Base-by-base conservation (phyloP, 2,113 vertebrate genomes). In the Phyllostomus discolor region DNA sequence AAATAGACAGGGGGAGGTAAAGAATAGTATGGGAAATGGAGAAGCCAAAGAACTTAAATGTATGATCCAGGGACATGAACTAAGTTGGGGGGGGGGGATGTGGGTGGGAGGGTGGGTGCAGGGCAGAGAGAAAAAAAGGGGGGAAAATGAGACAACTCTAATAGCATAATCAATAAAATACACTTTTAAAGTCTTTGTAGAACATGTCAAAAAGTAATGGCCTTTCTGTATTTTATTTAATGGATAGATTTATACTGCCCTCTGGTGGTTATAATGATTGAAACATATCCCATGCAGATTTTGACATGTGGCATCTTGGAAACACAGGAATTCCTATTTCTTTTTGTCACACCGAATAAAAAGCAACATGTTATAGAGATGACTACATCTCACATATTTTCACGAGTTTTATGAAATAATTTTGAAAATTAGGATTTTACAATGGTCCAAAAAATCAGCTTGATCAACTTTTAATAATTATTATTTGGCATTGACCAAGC, bases 241-340 rank as follows among this genome's bases (percentile, higher is more conserved):
- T 28, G 41, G 19, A 1, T 92, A n/a, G 75, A 28, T 4, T 72
- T 66, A 81, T 41, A 84, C 59, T 75, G 14, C 97, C 95, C 88
- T 87, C 97, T 95, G 31, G 96, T 96, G 97, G 95, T 54, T 62
- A 54, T 17, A 41, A 67, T 67, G 35, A 14, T 83, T 43, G 11
- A 20, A 88, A 83, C 62, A 72, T 5, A 76, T 2, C 10, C 73
- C 14, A 20, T 28, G 54, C 50, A 28, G 12, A 59, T 64, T 17
- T 12, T 22, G 50, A 78, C 5, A 1, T 16, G 28, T 0, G 35
- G 19, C 33, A 19, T 72, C 84, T 86, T 48, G 33, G 35, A 88
- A 84, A 76, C 33, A 82, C 5, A n/a, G 52, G 31, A 66, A 66
- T 62, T 54, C 83, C 31, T 19, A 46, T 73, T 93, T 95, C 43